Percentiles rank a stretch among this genome's conserved stretches.
phyloP scores from a whole-genome alignment of 2,888 invertebrate species.

The Ommatoiulus sabulosus region DNA sequence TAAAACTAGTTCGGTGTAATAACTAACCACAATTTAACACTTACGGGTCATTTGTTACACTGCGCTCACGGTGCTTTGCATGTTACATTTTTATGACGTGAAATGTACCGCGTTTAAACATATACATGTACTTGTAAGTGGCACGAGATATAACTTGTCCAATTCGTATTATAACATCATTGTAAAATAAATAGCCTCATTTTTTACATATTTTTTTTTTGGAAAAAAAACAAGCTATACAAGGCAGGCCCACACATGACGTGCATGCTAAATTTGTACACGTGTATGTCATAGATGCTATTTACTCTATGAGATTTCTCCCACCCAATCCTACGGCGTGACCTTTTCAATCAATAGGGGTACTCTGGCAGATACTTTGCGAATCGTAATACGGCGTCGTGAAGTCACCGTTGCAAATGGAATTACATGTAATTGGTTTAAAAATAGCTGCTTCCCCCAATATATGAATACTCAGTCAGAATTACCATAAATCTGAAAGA shows the following conservation, averaged over 20 bases:
- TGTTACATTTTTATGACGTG: background rate
- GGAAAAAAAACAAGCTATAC: background rate
- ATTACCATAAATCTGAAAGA: no score
- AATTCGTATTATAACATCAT: background rate
- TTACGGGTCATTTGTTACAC: slow-evolving; percentile 3
- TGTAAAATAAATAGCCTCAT: background rate
- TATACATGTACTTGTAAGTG: background rate
- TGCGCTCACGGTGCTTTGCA: background rate
- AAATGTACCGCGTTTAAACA: background rate
- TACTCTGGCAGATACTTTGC: no score
- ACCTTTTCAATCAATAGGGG: no score
- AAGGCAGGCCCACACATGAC: background rate
- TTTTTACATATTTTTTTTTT: background rate
- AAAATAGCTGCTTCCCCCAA: no score
- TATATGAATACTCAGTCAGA: no score
- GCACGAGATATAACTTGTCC: background rate
- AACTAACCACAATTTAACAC: background rate
- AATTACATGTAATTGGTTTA: no score
- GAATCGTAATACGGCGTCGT: no score
- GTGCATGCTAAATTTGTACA: background rate
- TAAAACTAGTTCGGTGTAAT: background rate
- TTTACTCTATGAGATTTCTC: background rate
- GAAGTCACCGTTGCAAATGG: no score
- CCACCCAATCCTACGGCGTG: background rate
- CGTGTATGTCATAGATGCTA: background rate